phyloP scores from a whole-genome alignment of 2,113 vertebrate genomes.

The Gila orcuttii region DNA sequence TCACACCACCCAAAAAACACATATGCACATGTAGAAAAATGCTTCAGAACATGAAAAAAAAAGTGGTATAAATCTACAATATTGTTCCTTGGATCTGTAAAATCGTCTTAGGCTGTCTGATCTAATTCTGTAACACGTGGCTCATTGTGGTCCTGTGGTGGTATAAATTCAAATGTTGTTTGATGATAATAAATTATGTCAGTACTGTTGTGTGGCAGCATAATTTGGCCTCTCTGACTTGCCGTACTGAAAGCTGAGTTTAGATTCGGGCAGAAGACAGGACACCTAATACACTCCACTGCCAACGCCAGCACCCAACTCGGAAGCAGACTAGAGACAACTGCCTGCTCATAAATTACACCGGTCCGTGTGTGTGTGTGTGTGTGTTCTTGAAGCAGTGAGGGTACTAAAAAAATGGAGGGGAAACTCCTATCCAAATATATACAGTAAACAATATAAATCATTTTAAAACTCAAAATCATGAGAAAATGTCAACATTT shows the following conservation, averaged over 20 bases:
- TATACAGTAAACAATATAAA: neutral
- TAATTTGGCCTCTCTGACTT: constrained; percentile 19
- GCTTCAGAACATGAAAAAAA: constrained; percentile 54
- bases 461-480: neutral
- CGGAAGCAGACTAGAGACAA: constrained; percentile 62
- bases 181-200: neutral
- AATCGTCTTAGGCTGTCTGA: neutral
- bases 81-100: neutral
- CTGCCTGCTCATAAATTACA: constrained; percentile 70
- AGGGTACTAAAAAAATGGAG: neutral
- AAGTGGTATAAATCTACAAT: constrained; percentile 34
- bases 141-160: neutral
- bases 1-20: constrained; percentile 52
- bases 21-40: constrained; percentile 47
- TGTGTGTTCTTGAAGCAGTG: neutral
- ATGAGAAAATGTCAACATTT: neutral
- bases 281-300: constrained; percentile 49
- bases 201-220: neutral
- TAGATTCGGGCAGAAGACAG: constrained; percentile 38
- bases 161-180: neutral
- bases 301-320: constrained; percentile 53
- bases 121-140: neutral
- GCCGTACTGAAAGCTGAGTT: constrained; percentile 50
- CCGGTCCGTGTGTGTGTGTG: constrained; percentile 30
- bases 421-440: neutral